Conservation (phyloP, 1,140 invertebrate genomes). For the Scaptomyza montana region DNA sequence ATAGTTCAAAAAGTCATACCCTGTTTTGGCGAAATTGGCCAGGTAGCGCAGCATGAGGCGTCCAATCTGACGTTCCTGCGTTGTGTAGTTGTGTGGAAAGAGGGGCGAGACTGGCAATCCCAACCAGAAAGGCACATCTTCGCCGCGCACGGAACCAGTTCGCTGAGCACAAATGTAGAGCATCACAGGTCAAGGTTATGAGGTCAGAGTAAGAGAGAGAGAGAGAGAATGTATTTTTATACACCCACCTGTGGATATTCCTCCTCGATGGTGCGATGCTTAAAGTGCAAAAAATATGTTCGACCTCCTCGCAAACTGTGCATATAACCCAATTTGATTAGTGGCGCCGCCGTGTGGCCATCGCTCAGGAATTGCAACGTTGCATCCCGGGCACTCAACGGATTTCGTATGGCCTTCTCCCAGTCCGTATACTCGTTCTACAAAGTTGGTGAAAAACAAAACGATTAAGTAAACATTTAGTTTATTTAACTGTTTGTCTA, state of each 20-base stretch:
- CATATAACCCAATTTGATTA: conserved; percentile 91
- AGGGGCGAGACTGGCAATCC: conserved; percentile 92
- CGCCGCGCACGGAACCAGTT: conserved; percentile 93
- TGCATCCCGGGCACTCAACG: conserved; percentile 90
- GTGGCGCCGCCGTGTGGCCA: conserved; percentile 92
- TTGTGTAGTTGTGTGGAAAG: conserved; percentile 89
- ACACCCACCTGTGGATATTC: conserved; percentile 89
- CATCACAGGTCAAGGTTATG: conserved; percentile 44
- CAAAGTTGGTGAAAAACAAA: not conserved
- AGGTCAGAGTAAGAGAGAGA: not conserved
- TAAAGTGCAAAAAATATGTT: conserved; percentile 95
- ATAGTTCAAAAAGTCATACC: conserved; percentile 85
- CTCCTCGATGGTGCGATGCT: conserved; percentile 90
- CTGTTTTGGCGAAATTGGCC: conserved; percentile 91
- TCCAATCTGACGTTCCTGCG: conserved; percentile 89
- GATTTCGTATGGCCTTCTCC: conserved; percentile 91
- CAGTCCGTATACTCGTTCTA: conserved; percentile 96
- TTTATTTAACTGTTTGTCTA: not conserved
- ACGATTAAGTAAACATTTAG: not conserved
- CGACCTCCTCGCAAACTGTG: conserved; percentile 90
- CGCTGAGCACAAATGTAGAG: conserved; percentile 84
- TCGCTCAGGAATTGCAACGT: conserved; percentile 92
- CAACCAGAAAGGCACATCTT: conserved; percentile 96
- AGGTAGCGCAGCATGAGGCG: conserved; percentile 91
- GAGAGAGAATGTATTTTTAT: no score